These are phyloP conservation scores for Salvelinus alpinus DNA, from an alignment of 2,113 vertebrate species.

Conservation along the genomic window DNA sequence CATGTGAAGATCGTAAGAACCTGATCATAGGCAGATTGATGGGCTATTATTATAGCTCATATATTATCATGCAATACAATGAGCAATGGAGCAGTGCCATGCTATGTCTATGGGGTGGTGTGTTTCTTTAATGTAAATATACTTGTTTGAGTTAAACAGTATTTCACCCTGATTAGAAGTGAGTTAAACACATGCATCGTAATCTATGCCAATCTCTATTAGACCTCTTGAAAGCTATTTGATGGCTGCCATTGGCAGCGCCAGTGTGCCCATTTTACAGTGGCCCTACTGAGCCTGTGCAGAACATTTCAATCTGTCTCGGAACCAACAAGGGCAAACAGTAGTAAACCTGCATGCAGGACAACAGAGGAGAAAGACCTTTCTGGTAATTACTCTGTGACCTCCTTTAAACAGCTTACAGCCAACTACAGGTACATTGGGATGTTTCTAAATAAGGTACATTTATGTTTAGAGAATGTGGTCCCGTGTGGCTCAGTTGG, in stretches of 20 bases:
- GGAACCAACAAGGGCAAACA: not conserved
- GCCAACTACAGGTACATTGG: not conserved
- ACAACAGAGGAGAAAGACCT: not conserved
- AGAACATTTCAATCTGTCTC: not conserved
- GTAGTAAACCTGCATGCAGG: not conserved
- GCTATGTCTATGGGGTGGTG: not conserved
- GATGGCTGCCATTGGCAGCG: not conserved
- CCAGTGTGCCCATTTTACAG: not conserved
- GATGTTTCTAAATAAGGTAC: not conserved
- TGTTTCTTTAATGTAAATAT: not conserved
- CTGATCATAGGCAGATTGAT: not conserved
- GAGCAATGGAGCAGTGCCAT: not conserved
- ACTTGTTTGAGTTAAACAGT: not conserved
- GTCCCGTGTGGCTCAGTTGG: too few species aligned
- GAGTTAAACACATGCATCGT: not conserved
- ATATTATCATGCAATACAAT: not conserved
- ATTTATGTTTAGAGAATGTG: not conserved
- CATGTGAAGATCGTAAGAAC: not conserved
- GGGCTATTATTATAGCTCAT: not conserved
- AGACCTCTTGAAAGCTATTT: not conserved
- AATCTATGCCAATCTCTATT: not conserved
- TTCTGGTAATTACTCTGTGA: slow-evolving; percentile 19
- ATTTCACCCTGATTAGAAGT: not conserved
- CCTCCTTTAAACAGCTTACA: slow-evolving; percentile 12
- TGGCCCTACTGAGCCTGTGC: not conserved